Conservation (phyloP, 2,888 invertebrate species). For the Melitaea athalia region DNA sequence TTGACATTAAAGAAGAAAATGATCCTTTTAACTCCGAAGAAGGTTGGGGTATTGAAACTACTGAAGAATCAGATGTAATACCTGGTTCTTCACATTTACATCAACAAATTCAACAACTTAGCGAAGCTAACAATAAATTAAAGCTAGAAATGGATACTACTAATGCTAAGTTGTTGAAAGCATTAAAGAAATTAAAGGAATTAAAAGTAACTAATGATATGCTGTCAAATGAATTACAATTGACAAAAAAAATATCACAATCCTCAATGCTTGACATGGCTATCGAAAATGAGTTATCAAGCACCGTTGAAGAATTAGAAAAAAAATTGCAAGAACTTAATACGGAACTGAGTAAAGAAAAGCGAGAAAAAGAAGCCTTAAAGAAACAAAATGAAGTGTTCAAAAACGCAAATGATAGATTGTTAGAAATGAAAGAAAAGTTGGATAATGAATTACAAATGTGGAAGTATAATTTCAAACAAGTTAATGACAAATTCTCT, state of each 20-base stretch:
- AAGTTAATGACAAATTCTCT: constrained; percentile 85
- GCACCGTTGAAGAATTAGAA: constrained; percentile 85
- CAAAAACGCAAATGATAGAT: constrained; percentile 88
- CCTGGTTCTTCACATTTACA: constrained; percentile 81
- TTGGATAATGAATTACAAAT: constrained; percentile 89
- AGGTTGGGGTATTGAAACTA: constrained; percentile 71
- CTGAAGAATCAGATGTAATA: constrained; percentile 57
- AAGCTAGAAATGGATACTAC: constrained; percentile 84
- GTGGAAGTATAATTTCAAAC: constrained; percentile 87
- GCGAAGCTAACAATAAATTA: constrained; percentile 81
- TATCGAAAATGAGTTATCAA: constrained; percentile 90
- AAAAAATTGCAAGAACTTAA: constrained; percentile 83
- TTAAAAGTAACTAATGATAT: constrained; percentile 87
- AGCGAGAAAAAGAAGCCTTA: constrained; percentile 86
- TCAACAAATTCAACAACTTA: constrained; percentile 82
- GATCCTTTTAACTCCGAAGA: constrained; percentile 76
- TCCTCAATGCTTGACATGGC: constrained; percentile 87
- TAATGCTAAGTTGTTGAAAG: constrained; percentile 88
- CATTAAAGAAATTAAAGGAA: constrained; percentile 92
- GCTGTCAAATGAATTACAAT: constrained; percentile 79
- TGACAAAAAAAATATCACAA: constrained; percentile 75
- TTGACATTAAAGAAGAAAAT: constrained; percentile 46
- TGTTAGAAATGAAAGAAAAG: constrained; percentile 90
- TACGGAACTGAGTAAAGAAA: constrained; percentile 82
- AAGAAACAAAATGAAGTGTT: constrained; percentile 88